Percentiles rank a stretch among this genome's conserved stretches.
phyloP scores from a whole-genome alignment of 2,113 vertebrate genomes.

The Cygnus atratus region DNA sequence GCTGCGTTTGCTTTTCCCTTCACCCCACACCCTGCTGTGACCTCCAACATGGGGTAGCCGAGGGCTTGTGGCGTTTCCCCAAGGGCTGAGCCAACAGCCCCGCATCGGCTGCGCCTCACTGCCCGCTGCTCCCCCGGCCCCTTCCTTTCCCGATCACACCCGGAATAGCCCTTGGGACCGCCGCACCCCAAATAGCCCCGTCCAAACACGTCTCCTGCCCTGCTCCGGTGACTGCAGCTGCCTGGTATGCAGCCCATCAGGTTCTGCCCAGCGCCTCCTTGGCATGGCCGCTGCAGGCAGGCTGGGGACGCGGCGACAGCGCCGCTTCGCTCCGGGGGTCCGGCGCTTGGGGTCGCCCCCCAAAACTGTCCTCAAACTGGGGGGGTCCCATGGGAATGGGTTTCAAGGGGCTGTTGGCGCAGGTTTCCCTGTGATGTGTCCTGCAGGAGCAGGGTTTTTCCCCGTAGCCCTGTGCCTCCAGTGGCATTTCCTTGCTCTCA shows the following conservation, averaged over 20 bases:
- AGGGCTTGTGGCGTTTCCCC: not conserved
- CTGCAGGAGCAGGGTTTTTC: not conserved
- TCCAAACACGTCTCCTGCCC: not conserved
- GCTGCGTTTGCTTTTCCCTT: not conserved
- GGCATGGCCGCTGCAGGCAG: not conserved
- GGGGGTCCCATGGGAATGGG: not conserved
- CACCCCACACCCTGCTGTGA: not conserved
- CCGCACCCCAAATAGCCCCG: not conserved
- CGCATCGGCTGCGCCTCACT: not conserved
- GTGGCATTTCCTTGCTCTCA: not conserved
- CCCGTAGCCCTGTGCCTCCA: not conserved
- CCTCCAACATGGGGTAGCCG: not conserved
- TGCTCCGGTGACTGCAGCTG: not conserved
- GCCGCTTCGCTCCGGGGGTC: not conserved
- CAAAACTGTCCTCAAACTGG: not conserved
- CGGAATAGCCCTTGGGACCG: not conserved
- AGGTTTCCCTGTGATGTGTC: not conserved
- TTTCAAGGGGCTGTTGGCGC: fast-evolving
- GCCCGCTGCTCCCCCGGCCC: not conserved
- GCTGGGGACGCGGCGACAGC: not conserved
- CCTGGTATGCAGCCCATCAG: not conserved
- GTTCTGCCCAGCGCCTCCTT: not conserved
- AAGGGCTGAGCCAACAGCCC: not conserved
- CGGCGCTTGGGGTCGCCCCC: not conserved
- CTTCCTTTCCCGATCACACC: not conserved